phyloP scores from a whole-genome alignment of 2,797 vertebrate genomes.

The Aeoliscus strigatus region DNA sequence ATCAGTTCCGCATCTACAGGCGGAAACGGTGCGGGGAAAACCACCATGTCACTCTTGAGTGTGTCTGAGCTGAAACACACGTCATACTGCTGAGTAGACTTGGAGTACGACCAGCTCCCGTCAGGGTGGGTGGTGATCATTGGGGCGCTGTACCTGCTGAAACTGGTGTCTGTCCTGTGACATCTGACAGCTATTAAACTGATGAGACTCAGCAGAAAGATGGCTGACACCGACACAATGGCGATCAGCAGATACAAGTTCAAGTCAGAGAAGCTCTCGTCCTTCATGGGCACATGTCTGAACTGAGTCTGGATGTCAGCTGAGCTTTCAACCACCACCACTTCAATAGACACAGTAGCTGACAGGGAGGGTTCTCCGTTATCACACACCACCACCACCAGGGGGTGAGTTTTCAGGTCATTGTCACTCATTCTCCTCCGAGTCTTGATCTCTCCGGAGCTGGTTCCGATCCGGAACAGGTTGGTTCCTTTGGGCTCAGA shows the following conservation, averaged over 20 bases:
- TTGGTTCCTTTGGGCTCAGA: constrained; percentile 76
- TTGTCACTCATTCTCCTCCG: constrained; percentile 82
- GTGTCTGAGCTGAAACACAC: constrained; percentile 69
- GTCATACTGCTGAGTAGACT: constrained; percentile 65
- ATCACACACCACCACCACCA: constrained; percentile 80
- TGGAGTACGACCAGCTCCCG: constrained; percentile 65
- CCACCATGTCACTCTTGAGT: constrained; percentile 64
- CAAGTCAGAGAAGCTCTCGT: constrained; percentile 69
- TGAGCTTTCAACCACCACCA: constrained; percentile 80
- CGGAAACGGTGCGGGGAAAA: constrained; percentile 56
- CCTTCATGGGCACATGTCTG: constrained; percentile 67
- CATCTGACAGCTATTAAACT: constrained; percentile 80
- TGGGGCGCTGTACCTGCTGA: constrained; percentile 45
- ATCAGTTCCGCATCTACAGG: constrained; percentile 60
- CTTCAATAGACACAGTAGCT: constrained; percentile 77
- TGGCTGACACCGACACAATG: constrained; percentile 78
- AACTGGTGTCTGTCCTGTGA: constrained; percentile 63
- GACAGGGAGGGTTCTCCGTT: constrained; percentile 81
- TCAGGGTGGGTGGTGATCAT: constrained; percentile 63
- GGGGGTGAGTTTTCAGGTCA: constrained; percentile 71
- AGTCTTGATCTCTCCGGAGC: constrained; percentile 84
- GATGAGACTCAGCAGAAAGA: constrained; percentile 82
- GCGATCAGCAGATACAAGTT: constrained; percentile 85
- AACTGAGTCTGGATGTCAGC: constrained; percentile 76
- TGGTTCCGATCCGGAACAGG: constrained; percentile 80